Conservation (phyloP, 2,797 vertebrate genomes). For the Channallabes apus region DNA sequence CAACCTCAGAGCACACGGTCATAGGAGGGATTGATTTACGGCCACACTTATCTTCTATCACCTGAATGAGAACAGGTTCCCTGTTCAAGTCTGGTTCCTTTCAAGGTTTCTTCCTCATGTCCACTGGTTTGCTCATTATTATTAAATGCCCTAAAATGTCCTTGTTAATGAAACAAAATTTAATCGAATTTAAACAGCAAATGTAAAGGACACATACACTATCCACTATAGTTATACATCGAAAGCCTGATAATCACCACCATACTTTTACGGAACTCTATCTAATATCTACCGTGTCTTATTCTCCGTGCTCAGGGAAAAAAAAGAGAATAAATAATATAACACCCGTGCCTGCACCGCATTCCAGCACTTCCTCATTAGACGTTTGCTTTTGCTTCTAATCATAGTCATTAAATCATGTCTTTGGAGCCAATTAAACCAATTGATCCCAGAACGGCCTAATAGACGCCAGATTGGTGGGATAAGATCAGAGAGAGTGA, state of each 20-base stretch:
- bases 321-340: background rate
- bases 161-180: too few species aligned
- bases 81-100: too few species aligned
- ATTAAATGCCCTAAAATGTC: too few species aligned
- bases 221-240: background rate
- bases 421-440: slow-evolving; percentile 44
- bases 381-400: slow-evolving; percentile 26
- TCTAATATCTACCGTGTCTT: background rate
- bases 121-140: too few species aligned
- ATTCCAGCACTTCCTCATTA: background rate
- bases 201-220: too few species aligned
- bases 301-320: background rate
- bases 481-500: background rate
- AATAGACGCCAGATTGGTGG: slow-evolving; percentile 49
- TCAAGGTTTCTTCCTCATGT: too few species aligned
- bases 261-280: background rate
- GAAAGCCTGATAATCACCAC: background rate
- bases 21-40: too few species aligned
- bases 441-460: background rate
- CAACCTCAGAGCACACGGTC: too few species aligned
- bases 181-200: too few species aligned
- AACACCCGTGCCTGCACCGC: background rate
- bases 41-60: too few species aligned
- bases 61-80: too few species aligned
- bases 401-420: slow-evolving; percentile 51